These are phyloP conservation scores for Campodea augens DNA, from an alignment of 1,140 invertebrate genomes.

Conservation along the genomic window DNA sequence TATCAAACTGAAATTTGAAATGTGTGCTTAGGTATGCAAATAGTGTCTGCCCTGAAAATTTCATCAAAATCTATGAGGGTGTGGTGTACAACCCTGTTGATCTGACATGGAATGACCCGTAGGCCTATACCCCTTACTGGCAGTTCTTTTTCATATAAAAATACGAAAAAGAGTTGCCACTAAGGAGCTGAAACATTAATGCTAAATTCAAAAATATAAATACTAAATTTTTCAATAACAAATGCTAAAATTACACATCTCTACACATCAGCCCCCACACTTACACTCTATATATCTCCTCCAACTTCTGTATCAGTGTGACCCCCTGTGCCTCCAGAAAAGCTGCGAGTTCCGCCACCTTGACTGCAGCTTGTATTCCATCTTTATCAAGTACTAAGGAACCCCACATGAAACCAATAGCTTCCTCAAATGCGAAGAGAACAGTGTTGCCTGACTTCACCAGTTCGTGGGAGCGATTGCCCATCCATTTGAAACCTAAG, in stretches of 20 bases:
- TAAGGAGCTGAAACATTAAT: too few species aligned
- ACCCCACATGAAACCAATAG: constrained; percentile 89
- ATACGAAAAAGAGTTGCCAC: too few species aligned
- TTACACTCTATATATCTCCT: constrained; percentile 56
- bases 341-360: constrained; percentile 55
- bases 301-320: constrained; percentile 52
- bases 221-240: background rate
- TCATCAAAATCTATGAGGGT: too few species aligned
- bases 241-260: background rate
- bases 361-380: constrained; percentile 69
- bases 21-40: too few species aligned
- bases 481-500: constrained; percentile 99
- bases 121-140: too few species aligned
- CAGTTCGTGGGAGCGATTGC: constrained; percentile 64
- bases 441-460: constrained; percentile 43
- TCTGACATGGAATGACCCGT: too few species aligned
- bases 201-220: too few species aligned
- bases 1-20: too few species aligned
- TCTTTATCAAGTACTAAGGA: constrained; percentile 82
- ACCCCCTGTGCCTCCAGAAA: constrained; percentile 44
- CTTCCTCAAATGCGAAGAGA: constrained; percentile 89
- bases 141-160: too few species aligned
- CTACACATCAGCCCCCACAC: too few species aligned
- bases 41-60: too few species aligned
- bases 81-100: too few species aligned